Evolutionary conservation across 1,140 invertebrate genomes (phyloP).

Genomic region (Bombus consobrinus): DNA sequence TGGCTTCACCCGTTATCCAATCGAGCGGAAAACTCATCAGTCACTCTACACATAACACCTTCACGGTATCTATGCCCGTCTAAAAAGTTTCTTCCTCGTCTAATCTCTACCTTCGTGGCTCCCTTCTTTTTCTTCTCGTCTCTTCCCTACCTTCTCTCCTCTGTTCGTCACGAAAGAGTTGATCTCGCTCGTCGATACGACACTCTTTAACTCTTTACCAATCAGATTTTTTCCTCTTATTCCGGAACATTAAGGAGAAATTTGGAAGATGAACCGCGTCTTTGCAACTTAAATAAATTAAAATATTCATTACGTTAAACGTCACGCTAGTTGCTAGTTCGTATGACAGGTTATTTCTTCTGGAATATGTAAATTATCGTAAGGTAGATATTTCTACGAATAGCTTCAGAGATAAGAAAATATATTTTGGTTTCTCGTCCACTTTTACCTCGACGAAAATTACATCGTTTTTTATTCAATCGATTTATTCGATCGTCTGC

Average conservation of each 20-base stretch:
- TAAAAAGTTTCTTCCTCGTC: slow-evolving; percentile 57
- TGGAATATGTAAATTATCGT: too few species aligned
- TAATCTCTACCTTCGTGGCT: slow-evolving; percentile 50
- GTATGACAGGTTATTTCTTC: too few species aligned
- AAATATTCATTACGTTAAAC: too few species aligned
- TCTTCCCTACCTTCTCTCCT: neutral
- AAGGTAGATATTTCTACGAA: neutral
- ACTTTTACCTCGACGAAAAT: neutral
- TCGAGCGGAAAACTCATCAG: slow-evolving; percentile 74
- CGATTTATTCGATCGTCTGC: neutral
- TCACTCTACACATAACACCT: slow-evolving; percentile 58
- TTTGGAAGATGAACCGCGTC: neutral
- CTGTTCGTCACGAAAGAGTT: neutral
- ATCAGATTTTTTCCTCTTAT: neutral
- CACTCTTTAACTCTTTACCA: neutral
- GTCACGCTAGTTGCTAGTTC: too few species aligned
- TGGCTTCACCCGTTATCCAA: slow-evolving; percentile 57
- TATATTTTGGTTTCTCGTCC: neutral
- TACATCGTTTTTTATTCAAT: neutral
- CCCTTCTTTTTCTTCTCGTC: neutral
- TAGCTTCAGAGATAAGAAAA: neutral
- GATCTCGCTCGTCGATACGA: neutral
- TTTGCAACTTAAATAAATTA: too few species aligned
- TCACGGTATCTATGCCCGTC: slow-evolving; percentile 43
- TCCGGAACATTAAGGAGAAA: too few species aligned